Percentiles rank a stretch among this genome's conserved stretches.
phyloP scores from a whole-genome alignment of 2,113 vertebrate genomes.

The Xenopus laevis region DNA sequence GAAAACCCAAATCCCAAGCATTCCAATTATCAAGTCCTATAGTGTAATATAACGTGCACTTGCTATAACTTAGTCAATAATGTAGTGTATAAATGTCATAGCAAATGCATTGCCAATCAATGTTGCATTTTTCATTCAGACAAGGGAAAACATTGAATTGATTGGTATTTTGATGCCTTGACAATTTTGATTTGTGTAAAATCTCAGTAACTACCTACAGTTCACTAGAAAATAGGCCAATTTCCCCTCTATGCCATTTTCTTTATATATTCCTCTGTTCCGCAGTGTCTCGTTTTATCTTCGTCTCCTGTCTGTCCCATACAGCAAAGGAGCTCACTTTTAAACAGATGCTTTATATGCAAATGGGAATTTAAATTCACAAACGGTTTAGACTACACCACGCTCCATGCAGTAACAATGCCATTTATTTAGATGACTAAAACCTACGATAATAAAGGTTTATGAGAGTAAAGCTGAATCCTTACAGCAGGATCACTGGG shows the following conservation, averaged over 20 bases:
- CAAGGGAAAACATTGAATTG: not conserved
- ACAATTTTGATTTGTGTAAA: not conserved
- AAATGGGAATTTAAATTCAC: not conserved
- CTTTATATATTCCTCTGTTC: not conserved
- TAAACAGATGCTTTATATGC: constrained; percentile 4
- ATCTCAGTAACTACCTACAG: not conserved
- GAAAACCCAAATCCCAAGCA: too few relatives aligned
- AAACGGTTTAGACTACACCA: not conserved
- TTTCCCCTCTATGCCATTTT: not conserved
- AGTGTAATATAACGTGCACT: too few relatives aligned
- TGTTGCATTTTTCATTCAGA: not conserved
- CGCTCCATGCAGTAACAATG: not conserved
- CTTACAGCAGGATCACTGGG: not conserved
- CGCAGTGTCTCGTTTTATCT: not conserved
- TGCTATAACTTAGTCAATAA: too few relatives aligned
- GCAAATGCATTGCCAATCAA: too few relatives aligned
- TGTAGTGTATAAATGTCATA: too few relatives aligned
- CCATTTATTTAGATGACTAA: not conserved
- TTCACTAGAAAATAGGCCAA: not conserved
- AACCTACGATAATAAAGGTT: not conserved
- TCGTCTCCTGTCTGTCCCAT: not conserved
- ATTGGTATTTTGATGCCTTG: not conserved
- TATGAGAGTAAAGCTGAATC: not conserved
- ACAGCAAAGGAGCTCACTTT: not conserved
- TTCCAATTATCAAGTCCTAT: too few relatives aligned